A percentile compares a stretch with the other conserved stretches of the same genome.
These are phyloP conservation scores for Amyelois transitella DNA, from an alignment of 1,140 invertebrate genomes.

Conservation along the genomic window DNA sequence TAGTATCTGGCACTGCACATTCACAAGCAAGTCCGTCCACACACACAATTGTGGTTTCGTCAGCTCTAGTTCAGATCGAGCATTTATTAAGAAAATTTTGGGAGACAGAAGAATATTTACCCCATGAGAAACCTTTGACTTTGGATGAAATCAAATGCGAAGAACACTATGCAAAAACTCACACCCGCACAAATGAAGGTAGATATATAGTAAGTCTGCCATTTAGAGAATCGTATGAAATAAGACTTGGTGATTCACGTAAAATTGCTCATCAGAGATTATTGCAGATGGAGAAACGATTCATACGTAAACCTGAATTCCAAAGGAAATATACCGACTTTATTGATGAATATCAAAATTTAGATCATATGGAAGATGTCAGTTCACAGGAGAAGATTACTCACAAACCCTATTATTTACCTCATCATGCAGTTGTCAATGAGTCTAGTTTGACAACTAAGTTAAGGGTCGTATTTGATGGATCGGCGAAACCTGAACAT, in stretches of 20 bases:
- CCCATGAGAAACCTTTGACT: slow-evolving; percentile 9
- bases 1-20: no score
- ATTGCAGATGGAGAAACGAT: slow-evolving; percentile 4
- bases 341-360: slow-evolving; percentile 3
- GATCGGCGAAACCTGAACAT: no score
- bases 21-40: not conserved
- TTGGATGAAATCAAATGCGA: slow-evolving; percentile 19
- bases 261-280: slow-evolving; percentile 10
- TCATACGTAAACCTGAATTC: not conserved
- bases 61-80: slow-evolving; percentile 10
- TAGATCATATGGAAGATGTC: slow-evolving; percentile 8
- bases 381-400: no score
- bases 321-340: slow-evolving; percentile 2
- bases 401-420: no score
- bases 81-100: slow-evolving; percentile 22
- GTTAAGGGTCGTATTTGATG: no score
- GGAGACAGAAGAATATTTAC: slow-evolving; percentile 16
- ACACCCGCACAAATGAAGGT: slow-evolving; percentile 13
- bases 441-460: no score
- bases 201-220: slow-evolving; percentile 19
- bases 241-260: slow-evolving; percentile 11
- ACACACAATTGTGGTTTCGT: not conserved
- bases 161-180: slow-evolving; percentile 18
- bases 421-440: no score
- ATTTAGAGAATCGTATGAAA: slow-evolving; percentile 8